Evolutionary conservation across 1,140 invertebrate species (phyloP).

Genomic region (Lucilia cuprina): DNA sequence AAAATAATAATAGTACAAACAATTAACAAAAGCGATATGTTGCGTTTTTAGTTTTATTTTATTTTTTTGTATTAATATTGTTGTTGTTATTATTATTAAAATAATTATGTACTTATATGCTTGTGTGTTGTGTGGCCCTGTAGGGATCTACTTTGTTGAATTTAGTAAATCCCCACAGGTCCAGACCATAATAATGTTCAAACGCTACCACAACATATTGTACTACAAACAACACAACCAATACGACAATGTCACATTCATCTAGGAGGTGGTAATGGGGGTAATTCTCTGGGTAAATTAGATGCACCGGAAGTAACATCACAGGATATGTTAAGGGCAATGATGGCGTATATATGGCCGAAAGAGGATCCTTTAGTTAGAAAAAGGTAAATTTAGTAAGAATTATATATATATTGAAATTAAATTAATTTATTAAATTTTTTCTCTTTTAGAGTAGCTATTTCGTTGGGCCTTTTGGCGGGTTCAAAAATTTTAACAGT

Average conservation of each 20-base stretch:
- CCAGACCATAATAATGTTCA: conserved; percentile 49
- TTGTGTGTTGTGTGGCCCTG: conserved; percentile 58
- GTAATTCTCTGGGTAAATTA: conserved; percentile 67
- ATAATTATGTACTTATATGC: conserved; percentile 10
- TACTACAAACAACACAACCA: conserved; percentile 47
- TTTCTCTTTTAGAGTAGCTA: conserved; percentile 71
- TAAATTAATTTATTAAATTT: conserved; percentile 17
- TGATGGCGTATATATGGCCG: conserved; percentile 96
- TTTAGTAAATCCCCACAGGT: conserved; percentile 56
- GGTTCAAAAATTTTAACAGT: conserved; percentile 91
- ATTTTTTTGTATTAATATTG: not conserved
- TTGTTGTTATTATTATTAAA: not conserved
- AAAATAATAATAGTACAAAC: too few relatives aligned
- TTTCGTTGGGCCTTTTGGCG: conserved; percentile 81
- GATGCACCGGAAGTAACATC: conserved; percentile 72
- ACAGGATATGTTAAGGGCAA: conserved; percentile 83
- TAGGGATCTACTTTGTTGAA: conserved; percentile 58
- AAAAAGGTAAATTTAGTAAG: conserved; percentile 46
- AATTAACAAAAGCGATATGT: too few relatives aligned
- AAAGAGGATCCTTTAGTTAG: conserved; percentile 67
- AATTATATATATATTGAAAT: conserved; percentile 6
- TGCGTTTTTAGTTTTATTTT: not conserved
- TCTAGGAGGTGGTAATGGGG: conserved; percentile 79
- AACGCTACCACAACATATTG: conserved; percentile 46
- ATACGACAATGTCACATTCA: conserved; percentile 82